A percentile compares a stretch with the other conserved stretches of the same genome.
Evolutionary conservation across 2,797 vertebrate species (phyloP).

Genomic region (Neopelma chrysocephalum): DNA sequence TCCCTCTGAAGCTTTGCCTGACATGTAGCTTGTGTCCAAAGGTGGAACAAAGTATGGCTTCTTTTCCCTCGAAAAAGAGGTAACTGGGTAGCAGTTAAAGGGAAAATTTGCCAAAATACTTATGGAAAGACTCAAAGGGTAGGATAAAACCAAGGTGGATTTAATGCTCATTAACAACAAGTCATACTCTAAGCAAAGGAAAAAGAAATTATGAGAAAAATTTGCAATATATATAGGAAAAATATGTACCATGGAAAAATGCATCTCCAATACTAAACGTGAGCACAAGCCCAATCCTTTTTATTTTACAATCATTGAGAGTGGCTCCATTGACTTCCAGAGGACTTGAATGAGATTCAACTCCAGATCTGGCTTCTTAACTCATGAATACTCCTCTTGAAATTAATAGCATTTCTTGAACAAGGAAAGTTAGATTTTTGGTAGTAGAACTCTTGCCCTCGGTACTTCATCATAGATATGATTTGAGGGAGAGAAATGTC

Average conservation of each 20-base stretch:
- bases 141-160: not conserved
- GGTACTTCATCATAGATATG: not conserved
- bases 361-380: constrained; percentile 13
- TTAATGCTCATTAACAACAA: not conserved
- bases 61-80: not conserved
- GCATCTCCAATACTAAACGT: not conserved
- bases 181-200: not conserved
- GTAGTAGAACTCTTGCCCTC: not conserved
- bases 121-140: not conserved
- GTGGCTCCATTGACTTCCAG: not conserved
- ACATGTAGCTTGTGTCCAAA: not conserved
- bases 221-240: constrained; percentile 17
- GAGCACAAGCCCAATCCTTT: not conserved
- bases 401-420: not conserved
- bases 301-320: not conserved
- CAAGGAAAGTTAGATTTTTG: not conserved
- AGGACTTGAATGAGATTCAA: not conserved
- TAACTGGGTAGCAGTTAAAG: not conserved
- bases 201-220: not conserved
- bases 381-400: not conserved
- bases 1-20: not conserved
- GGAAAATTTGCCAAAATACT: not conserved
- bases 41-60: not conserved
- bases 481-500: not conserved
- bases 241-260: constrained; percentile 16